These are phyloP conservation scores for Phortica magna DNA, from an alignment of 2,888 invertebrate genomes.

Conservation along the genomic window DNA sequence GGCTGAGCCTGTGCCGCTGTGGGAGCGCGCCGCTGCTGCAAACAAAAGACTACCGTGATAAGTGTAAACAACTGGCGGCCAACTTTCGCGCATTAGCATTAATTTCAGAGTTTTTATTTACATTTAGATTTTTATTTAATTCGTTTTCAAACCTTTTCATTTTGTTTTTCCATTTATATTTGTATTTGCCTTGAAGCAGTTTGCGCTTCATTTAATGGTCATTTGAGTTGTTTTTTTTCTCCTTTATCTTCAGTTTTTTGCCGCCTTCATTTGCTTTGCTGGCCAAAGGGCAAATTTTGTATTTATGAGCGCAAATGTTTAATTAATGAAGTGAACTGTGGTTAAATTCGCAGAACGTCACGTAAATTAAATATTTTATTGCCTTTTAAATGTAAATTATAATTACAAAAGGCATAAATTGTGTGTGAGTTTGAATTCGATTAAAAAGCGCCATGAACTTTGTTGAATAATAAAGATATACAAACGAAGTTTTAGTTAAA, in stretches of 20 bases:
- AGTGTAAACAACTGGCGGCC: neutral
- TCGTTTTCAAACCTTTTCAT: neutral
- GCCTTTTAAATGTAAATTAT: slow-evolving; percentile 45
- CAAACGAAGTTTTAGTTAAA: no score
- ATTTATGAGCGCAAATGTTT: slow-evolving; percentile 28
- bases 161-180: neutral
- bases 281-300: slow-evolving; percentile 15
- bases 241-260: neutral
- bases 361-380: slow-evolving; percentile 22
- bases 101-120: neutral
- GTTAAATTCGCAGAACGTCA: neutral
- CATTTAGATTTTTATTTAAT: neutral
- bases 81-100: slow-evolving; percentile 16
- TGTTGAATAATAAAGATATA: no score
- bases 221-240: neutral
- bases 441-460: slow-evolving; percentile 48
- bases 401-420: slow-evolving; percentile 38
- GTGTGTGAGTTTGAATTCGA: slow-evolving; percentile 33
- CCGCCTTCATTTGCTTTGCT: neutral
- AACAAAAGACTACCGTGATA: neutral
- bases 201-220: neutral
- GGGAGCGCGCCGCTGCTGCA: no score
- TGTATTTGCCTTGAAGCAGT: neutral
- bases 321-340: slow-evolving; percentile 28
- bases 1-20: no score